phyloP scores from a whole-genome alignment of 2,888 invertebrate species.

The Eurois occulta region DNA sequence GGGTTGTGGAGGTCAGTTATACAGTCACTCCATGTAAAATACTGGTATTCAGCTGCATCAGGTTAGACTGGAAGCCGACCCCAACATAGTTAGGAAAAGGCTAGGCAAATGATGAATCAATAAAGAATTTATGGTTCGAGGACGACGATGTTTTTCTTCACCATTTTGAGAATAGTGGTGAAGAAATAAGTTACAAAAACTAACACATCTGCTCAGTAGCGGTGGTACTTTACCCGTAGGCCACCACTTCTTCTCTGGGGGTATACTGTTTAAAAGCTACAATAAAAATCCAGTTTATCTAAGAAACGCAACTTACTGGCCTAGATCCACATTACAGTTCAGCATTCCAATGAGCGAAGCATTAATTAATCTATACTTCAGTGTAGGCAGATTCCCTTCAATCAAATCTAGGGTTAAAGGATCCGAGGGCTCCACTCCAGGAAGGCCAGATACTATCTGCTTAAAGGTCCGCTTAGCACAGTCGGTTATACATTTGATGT shows the following conservation, averaged over 20 bases:
- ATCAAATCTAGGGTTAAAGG: conserved; percentile 22
- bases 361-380: conserved; percentile 24
- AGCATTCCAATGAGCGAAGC: conserved; percentile 11
- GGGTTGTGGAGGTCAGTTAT: too few species aligned
- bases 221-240: too few species aligned
- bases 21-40: too few species aligned
- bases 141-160: neutral
- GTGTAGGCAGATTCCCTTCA: conserved; percentile 19
- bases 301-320: conserved; percentile 2
- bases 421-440: conserved; percentile 17
- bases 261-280: too few species aligned
- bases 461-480: neutral
- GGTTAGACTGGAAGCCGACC: too few species aligned
- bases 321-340: conserved; percentile 17
- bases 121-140: too few species aligned
- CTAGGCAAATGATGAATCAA: too few species aligned
- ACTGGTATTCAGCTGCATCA: too few species aligned
- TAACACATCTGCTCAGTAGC: too few species aligned
- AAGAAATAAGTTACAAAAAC: neutral
- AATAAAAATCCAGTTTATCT: too few species aligned
- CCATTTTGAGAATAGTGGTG: neutral
- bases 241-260: too few species aligned
- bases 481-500: conserved; percentile 10
- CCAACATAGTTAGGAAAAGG: too few species aligned
- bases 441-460: neutral